Evolutionary conservation across 2,888 invertebrate species (phyloP).

Genomic region (Lasioglossum morio): DNA sequence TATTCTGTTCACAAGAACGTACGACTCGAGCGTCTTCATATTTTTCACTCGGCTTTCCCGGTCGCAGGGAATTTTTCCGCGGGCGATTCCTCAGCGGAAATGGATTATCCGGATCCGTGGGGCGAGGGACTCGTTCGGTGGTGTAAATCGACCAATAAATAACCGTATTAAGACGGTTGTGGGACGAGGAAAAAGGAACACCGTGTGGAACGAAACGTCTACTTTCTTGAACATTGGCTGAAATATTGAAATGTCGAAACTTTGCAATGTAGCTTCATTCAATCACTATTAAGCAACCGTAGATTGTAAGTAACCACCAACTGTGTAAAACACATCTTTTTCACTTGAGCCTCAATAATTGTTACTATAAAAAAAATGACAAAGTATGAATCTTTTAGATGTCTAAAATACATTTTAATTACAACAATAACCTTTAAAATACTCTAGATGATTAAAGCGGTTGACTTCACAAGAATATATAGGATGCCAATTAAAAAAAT

Average conservation of each 20-base stretch:
- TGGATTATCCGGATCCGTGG: not conserved
- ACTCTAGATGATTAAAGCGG: too few species aligned
- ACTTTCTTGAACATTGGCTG: not conserved
- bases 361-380: not conserved
- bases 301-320: not conserved
- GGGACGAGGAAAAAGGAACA: not conserved
- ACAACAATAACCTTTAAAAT: too few species aligned
- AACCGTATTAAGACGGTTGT: not conserved
- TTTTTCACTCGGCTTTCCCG: not conserved
- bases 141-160: not conserved
- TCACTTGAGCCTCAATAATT: not conserved
- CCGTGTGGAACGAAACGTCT: not conserved
- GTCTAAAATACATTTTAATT: too few species aligned
- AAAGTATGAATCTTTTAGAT: too few species aligned
- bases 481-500: too few species aligned
- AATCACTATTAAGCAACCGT: not conserved
- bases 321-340: not conserved
- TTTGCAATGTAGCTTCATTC: not conserved
- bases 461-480: too few species aligned
- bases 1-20: not conserved
- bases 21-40: not conserved
- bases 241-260: not conserved
- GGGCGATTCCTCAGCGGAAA: slow-evolving; percentile 3
- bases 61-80: not conserved
- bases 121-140: not conserved